phyloP scores from a whole-genome alignment of 2,888 invertebrate species.

The Acleris literana region DNA sequence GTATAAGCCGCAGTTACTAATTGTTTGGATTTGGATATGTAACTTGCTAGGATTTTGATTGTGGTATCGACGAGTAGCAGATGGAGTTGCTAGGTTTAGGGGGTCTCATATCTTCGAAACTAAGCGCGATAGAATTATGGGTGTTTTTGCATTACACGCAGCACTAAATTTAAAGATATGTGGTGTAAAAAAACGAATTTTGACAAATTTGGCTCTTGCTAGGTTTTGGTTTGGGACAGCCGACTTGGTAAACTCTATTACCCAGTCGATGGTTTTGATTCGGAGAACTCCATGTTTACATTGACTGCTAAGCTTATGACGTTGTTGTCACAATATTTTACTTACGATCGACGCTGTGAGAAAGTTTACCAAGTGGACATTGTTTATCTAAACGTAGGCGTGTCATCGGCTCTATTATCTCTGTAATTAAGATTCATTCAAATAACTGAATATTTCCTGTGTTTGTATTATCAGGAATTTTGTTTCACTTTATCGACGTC shows the following conservation, averaged over 20 bases:
- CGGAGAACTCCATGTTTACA: slow-evolving; percentile 75
- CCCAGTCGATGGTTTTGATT: slow-evolving; percentile 77
- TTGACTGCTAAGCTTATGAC: slow-evolving; percentile 74
- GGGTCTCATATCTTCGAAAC: too few relatives aligned
- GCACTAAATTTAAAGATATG: too few relatives aligned
- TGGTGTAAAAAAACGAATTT: too few relatives aligned
- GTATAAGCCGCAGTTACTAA: too few relatives aligned
- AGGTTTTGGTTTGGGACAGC: too few relatives aligned
- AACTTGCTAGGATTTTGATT: too few relatives aligned
- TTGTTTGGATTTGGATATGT: too few relatives aligned
- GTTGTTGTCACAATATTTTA: slow-evolving; percentile 73
- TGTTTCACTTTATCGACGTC: slow-evolving; percentile 26
- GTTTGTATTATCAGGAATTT: slow-evolving; percentile 24
- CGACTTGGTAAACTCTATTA: slow-evolving; percentile 78
- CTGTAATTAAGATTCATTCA: slow-evolving; percentile 43
- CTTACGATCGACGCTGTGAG: slow-evolving; percentile 60
- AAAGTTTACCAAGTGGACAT: slow-evolving; percentile 59
- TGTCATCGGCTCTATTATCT: slow-evolving; percentile 49
- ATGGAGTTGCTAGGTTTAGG: too few relatives aligned
- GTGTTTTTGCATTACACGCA: too few relatives aligned
- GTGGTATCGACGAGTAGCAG: too few relatives aligned
- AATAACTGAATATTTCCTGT: slow-evolving; percentile 36
- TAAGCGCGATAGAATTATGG: too few relatives aligned
- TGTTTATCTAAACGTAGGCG: slow-evolving; percentile 61
- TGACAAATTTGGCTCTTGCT: too few relatives aligned